Percentiles rank a stretch among this genome's conserved stretches.
Evolutionary conservation across 2,888 invertebrate species (phyloP).

Genomic region (Latrodectus elegans): DNA sequence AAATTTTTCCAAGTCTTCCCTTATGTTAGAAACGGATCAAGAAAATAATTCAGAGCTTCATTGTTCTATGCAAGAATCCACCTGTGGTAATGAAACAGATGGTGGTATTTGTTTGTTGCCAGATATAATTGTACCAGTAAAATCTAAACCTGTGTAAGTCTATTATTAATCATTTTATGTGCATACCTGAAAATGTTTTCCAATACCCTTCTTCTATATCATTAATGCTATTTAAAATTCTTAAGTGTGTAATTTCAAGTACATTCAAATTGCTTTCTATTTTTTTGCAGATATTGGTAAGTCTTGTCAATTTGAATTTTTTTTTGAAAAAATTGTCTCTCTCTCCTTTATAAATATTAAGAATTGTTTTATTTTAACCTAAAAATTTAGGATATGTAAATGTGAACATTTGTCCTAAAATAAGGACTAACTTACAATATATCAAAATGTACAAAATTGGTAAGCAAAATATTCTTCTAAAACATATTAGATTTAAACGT

Average conservation of each 20-base stretch:
- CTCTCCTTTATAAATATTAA: too few species aligned
- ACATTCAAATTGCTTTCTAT: neutral
- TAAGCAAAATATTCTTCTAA: too few species aligned
- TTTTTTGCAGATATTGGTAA: constrained; percentile 21
- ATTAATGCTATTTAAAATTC: too few species aligned
- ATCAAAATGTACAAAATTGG: too few species aligned
- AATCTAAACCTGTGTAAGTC: constrained; percentile 60
- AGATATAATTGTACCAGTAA: constrained; percentile 58
- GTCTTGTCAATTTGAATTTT: too few species aligned
- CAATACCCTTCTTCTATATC: neutral
- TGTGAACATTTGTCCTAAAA: too few species aligned
- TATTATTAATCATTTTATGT: constrained; percentile 5
- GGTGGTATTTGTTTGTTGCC: constrained; percentile 52
- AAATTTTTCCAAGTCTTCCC: constrained; percentile 19
- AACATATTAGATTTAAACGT: too few species aligned
- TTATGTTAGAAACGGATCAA: constrained; percentile 11
- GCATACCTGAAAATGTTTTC: neutral
- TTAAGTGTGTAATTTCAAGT: too few species aligned
- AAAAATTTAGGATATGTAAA: too few species aligned
- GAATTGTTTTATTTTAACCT: too few species aligned
- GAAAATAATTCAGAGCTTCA: constrained; percentile 17
- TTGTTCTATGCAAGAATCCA: constrained; percentile 58
- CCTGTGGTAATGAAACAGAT: constrained; percentile 57
- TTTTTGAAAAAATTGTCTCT: too few species aligned
- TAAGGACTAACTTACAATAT: too few species aligned